Conservation (phyloP, 2,797 vertebrate species). For the Sitta carolinensis region DNA sequence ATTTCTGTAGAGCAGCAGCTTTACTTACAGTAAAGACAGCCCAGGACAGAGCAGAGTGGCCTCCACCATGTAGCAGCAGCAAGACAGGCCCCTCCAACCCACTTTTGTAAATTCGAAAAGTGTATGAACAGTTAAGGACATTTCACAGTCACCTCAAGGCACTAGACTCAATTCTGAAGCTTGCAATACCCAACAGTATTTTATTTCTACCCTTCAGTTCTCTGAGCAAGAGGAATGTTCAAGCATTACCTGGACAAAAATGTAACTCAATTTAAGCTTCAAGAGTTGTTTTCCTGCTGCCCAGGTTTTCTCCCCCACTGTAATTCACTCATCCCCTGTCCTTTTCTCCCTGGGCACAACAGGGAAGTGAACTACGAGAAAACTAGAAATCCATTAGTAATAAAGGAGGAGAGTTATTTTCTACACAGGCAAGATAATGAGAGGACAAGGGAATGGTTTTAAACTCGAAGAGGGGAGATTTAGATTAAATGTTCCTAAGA, state of each 20-base stretch:
- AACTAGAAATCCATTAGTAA: not conserved
- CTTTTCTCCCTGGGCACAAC: not conserved
- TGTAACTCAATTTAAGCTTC: not conserved
- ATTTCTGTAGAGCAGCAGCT: not conserved
- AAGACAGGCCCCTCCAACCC: conserved; percentile 92
- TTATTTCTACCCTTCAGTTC: not conserved
- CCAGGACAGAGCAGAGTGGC: conserved; percentile 98
- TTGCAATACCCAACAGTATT: not conserved
- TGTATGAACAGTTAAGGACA: conserved; percentile 89
- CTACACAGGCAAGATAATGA: not conserved
- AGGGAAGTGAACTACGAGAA: not conserved
- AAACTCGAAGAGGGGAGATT: not conserved
- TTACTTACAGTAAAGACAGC: conserved; percentile 94
- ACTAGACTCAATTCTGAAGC: not conserved
- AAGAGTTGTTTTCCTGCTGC: not conserved
- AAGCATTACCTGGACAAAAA: not conserved
- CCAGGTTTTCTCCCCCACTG: not conserved
- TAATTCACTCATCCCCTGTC: not conserved
- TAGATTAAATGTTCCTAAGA: not conserved
- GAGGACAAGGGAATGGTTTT: not conserved
- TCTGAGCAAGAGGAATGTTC: not conserved
- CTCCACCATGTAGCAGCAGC: conserved; percentile 92
- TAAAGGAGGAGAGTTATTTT: not conserved
- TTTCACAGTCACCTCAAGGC: not conserved
- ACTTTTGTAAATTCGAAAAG: conserved; percentile 97